Evolutionary conservation across 2,888 invertebrate genomes (phyloP).

Genomic region (Meiosimyza decipiens): DNA sequence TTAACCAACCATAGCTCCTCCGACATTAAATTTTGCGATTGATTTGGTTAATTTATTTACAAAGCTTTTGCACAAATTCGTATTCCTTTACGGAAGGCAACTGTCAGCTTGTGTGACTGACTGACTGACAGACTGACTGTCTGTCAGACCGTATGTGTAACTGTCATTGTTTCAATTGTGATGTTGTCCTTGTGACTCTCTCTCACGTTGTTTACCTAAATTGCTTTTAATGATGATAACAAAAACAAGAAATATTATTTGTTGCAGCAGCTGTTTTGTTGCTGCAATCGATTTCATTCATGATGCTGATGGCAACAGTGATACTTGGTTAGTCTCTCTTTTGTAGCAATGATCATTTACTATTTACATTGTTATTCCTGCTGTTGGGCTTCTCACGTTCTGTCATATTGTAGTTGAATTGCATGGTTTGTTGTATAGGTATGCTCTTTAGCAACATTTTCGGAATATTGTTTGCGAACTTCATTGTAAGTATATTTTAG

Average conservation of each 20-base stretch:
- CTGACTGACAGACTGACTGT: too few species aligned
- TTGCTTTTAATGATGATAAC: conserved; percentile 8
- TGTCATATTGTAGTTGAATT: background rate
- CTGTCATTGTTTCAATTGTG: background rate
- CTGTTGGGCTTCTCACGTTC: background rate
- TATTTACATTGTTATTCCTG: background rate
- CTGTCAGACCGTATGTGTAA: background rate
- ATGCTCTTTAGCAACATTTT: too few species aligned
- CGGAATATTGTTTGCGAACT: too few species aligned
- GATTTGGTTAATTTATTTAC: conserved; percentile 7
- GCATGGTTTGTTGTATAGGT: too few species aligned
- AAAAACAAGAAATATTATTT: too few species aligned
- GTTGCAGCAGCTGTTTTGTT: too few species aligned
- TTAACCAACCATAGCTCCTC: background rate
- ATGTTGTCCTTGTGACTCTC: background rate
- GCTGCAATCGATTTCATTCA: too few species aligned
- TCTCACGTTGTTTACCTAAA: background rate
- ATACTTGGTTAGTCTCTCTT: background rate
- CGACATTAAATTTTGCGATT: background rate
- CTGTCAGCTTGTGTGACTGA: too few species aligned
- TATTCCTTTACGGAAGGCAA: too few species aligned
- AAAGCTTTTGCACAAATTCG: background rate
- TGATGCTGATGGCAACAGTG: background rate
- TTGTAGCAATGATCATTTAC: background rate
- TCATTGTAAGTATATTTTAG: too few species aligned